Conservation (phyloP, 2,888 invertebrate species). For the Stenurella melanura region DNA sequence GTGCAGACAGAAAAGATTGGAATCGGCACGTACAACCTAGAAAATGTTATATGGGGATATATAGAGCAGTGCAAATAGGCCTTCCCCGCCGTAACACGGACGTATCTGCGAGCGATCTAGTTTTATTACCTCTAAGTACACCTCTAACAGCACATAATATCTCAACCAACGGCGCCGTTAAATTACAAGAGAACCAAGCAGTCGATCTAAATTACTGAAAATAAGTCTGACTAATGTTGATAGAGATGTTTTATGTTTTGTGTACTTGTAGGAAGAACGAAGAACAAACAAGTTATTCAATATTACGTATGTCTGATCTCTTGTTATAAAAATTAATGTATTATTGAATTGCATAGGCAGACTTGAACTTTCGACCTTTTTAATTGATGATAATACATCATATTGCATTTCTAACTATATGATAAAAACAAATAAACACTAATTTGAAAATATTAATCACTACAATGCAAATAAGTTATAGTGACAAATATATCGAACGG, state of each 20-base stretch:
- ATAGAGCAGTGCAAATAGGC: conserved; percentile 10
- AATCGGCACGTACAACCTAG: background rate
- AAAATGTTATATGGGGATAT: background rate
- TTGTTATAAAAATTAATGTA: conserved; percentile 14
- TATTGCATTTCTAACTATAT: background rate
- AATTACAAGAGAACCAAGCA: conserved; percentile 20
- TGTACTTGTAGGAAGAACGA: background rate
- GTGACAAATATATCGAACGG: no score
- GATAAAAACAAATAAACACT: conserved; percentile 1
- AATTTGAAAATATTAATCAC: background rate
- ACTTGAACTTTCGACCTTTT: conserved; percentile 26
- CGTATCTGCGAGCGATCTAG: conserved; percentile 32
- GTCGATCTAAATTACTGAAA: conserved; percentile 26
- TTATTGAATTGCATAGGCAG: conserved; percentile 16
- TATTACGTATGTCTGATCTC: conserved; percentile 12
- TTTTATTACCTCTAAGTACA: conserved; percentile 34
- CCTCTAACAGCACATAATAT: conserved; percentile 16
- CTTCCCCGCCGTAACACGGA: conserved; percentile 12
- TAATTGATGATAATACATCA: conserved; percentile 31
- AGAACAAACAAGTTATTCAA: conserved; percentile 36
- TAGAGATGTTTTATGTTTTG: conserved; percentile 21
- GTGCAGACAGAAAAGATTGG: conserved; percentile 6
- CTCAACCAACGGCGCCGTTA: conserved; percentile 15
- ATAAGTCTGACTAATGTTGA: conserved; percentile 34
- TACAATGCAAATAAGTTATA: background rate